Conservation (phyloP, 2,797 vertebrate species). For the Tenualosa ilisha region DNA sequence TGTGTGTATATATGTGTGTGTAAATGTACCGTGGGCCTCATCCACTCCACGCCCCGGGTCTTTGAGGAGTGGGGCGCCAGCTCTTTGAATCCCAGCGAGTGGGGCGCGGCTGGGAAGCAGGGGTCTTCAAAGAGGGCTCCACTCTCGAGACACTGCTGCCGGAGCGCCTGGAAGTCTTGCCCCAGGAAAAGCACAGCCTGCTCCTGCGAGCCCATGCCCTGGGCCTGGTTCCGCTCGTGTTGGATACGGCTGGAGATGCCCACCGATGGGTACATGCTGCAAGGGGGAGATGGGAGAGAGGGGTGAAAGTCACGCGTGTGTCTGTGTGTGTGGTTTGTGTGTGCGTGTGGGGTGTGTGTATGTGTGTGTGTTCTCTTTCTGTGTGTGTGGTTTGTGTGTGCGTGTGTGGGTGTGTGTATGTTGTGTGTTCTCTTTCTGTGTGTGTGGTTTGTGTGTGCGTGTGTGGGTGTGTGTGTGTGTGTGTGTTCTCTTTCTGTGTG, state of each 20-base stretch:
- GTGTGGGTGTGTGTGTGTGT: too few relatives aligned
- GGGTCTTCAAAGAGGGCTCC: slow-evolving; percentile 82
- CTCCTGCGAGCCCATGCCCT: slow-evolving; percentile 76
- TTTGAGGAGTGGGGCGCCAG: slow-evolving; percentile 78
- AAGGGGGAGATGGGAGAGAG: neutral
- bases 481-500: too few relatives aligned
- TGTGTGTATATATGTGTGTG: neutral
- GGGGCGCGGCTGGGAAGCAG: slow-evolving; percentile 75
- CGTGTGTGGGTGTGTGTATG: too few relatives aligned
- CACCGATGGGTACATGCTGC: slow-evolving; percentile 63
- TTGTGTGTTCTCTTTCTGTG: too few relatives aligned
- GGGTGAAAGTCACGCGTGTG: neutral
- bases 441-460: too few relatives aligned
- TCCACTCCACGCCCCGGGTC: slow-evolving; percentile 81
- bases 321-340: neutral
- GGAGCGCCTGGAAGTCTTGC: slow-evolving; percentile 81
- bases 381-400: too few relatives aligned
- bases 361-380: too few relatives aligned
- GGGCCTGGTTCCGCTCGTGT: slow-evolving; percentile 72
- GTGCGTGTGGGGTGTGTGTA: too few relatives aligned
- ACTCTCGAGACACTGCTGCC: slow-evolving; percentile 73
- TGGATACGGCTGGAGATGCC: slow-evolving; percentile 74
- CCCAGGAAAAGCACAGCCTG: slow-evolving; percentile 73
- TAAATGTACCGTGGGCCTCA: slow-evolving; percentile 78
- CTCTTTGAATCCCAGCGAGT: slow-evolving; percentile 85